These are phyloP conservation scores for Dufourea novaeangliae DNA, from an alignment of 1,140 invertebrate species.

Conservation along the genomic window DNA sequence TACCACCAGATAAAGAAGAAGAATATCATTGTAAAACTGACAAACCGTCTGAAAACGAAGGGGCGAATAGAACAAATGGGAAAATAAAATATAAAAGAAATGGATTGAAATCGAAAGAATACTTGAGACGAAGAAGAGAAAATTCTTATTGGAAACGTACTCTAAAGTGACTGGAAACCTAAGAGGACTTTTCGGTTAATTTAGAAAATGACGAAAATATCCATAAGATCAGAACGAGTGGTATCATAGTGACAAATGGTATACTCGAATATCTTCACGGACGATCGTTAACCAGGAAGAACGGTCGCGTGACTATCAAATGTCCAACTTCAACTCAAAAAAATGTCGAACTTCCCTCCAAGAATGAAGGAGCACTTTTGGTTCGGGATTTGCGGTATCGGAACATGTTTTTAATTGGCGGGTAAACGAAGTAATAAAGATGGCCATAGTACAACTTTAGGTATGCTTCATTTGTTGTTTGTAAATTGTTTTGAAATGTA, in stretches of 20 bases:
- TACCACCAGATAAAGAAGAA: neutral
- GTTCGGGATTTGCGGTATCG: neutral
- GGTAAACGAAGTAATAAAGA: neutral
- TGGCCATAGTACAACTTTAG: neutral
- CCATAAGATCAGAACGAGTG: constrained; percentile 4
- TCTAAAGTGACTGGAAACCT: constrained; percentile 1
- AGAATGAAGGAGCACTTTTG: constrained; percentile 14
- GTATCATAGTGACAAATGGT: constrained; percentile 18
- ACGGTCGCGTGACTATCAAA: constrained; percentile 43
- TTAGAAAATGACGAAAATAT: constrained; percentile 40
- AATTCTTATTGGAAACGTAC: constrained; percentile 16
- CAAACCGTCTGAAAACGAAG: neutral
- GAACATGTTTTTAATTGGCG: neutral
- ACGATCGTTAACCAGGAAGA: constrained; percentile 12
- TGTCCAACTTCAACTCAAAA: constrained; percentile 31
- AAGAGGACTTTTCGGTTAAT: constrained; percentile 34
- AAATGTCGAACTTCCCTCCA: constrained; percentile 3
- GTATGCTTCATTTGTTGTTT: neutral
- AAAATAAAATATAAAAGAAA: neutral
- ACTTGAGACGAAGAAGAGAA: neutral
- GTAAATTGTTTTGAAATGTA: neutral
- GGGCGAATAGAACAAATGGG: neutral
- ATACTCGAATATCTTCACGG: constrained; percentile 27
- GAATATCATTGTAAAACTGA: neutral
- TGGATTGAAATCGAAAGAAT: neutral